phyloP scores from a whole-genome alignment of 2,888 invertebrate genomes.

The Mythimna ferrago region DNA sequence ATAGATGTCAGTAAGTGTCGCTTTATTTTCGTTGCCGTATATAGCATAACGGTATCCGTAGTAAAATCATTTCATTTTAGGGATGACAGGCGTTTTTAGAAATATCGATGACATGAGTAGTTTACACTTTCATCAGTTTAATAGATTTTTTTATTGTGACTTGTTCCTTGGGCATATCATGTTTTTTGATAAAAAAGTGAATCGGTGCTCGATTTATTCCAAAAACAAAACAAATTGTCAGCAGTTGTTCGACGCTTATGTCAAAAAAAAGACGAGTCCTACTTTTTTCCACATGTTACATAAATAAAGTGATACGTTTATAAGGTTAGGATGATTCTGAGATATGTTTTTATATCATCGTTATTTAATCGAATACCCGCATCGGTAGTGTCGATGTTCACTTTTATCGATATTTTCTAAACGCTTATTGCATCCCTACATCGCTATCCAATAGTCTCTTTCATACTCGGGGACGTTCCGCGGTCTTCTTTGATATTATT shows the following conservation, averaged over 20 bases:
- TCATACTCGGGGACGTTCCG: constrained; percentile 79
- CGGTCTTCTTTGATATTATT: constrained; percentile 81
- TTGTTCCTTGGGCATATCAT: neutral
- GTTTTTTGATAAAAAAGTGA: neutral
- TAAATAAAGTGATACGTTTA: neutral
- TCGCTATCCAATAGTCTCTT: constrained; percentile 78
- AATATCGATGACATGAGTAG: constrained; percentile 39
- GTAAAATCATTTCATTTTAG: constrained; percentile 81
- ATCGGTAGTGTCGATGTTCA: constrained; percentile 18
- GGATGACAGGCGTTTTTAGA: constrained; percentile 39
- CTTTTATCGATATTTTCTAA: constrained; percentile 52
- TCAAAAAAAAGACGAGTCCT: neutral
- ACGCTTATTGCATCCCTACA: constrained; percentile 49
- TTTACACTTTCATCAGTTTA: neutral
- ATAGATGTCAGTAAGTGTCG: constrained; percentile 90
- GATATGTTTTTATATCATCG: neutral
- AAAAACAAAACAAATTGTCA: neutral
- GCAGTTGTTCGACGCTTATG: neutral
- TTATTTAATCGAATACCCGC: neutral
- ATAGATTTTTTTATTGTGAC: neutral
- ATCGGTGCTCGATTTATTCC: neutral
- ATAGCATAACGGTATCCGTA: constrained; percentile 87
- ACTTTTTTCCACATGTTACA: neutral
- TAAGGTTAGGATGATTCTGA: neutral
- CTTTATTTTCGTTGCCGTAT: constrained; percentile 88